Evolutionary conservation across 35 echinoderm and acorn worm species (phyloP), one percentile per base, ranked within the genome.

Genomic region (Diadema setosum): DNA sequence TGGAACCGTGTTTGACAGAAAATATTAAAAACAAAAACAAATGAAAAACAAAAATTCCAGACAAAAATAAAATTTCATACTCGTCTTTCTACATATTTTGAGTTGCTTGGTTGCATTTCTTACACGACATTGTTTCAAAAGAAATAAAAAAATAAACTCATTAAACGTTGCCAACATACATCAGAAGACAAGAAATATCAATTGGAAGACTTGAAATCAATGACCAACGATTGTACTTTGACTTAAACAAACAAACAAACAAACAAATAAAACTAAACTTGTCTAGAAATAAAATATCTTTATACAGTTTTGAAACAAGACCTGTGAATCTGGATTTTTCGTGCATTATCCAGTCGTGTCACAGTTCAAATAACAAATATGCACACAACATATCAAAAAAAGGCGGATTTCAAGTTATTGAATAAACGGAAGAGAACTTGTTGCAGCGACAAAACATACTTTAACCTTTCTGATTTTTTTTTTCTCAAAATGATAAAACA

Each of bases 111-210:
- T 26, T 67, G 63, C 18, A 67, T 33, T 67, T 67, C 27, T 34
- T 31, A 67, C 63, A 67, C 26, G 20, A 32, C 0, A n/a, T 1
- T 67, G 30, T 67, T 67, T 34, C 63, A 67, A 33, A 16, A 34
- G 63, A 67, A 67, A 55, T 33, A 67, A 67, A 34, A 33, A 67
- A 67, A 67, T 29, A 29, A 67, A 24, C 25, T 33, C 37, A n/a
- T n/a, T n/a, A n/a, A n/a, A n/a, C n/a, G n/a, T 31, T 67, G 63
- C 63, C 37, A 67, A 67, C 30, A 67, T 34, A 67, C 63, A 67
- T 67, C 30, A 67, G 63, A 67, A 67, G 63, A 67, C 63, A 67
- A n/a, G 63, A 67, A 67, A 67, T 67, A 67, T 26, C 37, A 67
- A 33, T 67, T 67, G 63, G 63, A 67, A 67, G 63, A 67, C 63